Conservation (phyloP, 2,113 vertebrate genomes). For the Chascanopsetta lugubris region DNA sequence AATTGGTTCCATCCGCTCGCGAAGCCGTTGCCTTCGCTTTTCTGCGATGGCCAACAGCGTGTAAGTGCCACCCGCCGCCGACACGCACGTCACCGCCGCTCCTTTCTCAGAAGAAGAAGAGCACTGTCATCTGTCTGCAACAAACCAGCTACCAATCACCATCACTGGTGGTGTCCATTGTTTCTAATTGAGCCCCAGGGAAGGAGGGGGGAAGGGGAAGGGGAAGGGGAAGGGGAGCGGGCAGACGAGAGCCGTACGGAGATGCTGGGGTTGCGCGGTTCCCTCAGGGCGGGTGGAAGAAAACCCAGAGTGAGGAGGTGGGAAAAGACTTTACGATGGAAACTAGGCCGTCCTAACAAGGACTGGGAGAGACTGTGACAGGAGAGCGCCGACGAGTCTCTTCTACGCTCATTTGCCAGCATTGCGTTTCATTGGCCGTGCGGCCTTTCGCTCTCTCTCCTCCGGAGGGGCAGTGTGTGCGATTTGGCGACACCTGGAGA, state of each 20-base stretch:
- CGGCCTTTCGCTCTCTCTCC: slow-evolving; percentile 53
- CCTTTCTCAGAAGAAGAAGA: slow-evolving; percentile 23
- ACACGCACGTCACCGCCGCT: slow-evolving; percentile 11
- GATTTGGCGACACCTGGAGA: no score
- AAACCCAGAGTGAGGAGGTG: slow-evolving; percentile 56
- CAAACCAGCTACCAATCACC: slow-evolving; percentile 8
- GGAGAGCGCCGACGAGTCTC: slow-evolving; percentile 47
- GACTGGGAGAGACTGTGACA: slow-evolving; percentile 63
- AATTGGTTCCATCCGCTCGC: slow-evolving; percentile 1
- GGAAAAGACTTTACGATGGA: slow-evolving; percentile 58
- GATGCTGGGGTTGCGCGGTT: slow-evolving; percentile 51
- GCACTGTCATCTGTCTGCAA: slow-evolving; percentile 7
- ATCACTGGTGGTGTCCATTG: slow-evolving; percentile 25
- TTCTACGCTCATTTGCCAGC: slow-evolving; percentile 53
- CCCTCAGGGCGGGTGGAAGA: slow-evolving; percentile 28
- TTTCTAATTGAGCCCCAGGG: slow-evolving; percentile 71
- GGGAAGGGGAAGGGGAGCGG: slow-evolving; percentile 36
- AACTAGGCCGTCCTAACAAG: slow-evolving; percentile 77
- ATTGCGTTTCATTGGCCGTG: slow-evolving; percentile 64
- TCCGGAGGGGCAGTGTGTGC: no score
- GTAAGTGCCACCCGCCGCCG: neutral
- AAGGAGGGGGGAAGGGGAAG: slow-evolving; percentile 48
- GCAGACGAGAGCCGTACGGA: slow-evolving; percentile 41
- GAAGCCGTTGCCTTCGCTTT: neutral
- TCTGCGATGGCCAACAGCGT: neutral